Percentiles rank a stretch among this genome's conserved stretches.
Conservation (phyloP, 2,797 vertebrate species). For the Arnoldichthys spilopterus region DNA sequence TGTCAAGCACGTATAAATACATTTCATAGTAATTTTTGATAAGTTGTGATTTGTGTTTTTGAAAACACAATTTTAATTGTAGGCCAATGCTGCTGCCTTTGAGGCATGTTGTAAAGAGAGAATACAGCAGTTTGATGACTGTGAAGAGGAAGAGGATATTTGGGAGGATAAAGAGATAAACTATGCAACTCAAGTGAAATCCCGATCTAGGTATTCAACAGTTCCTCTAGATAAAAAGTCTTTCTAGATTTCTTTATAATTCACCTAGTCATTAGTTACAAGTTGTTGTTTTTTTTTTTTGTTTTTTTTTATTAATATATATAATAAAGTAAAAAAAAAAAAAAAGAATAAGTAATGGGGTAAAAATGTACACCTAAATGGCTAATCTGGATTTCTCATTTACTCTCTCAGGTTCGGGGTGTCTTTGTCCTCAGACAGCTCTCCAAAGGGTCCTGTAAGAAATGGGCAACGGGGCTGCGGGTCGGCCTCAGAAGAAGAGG, state of each 20-base stretch:
- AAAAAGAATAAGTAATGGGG: no score
- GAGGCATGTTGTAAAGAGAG: conserved; percentile 95
- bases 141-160: conserved; percentile 93
- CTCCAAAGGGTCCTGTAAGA: conserved; percentile 80
- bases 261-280: no score
- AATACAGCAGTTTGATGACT: conserved; percentile 94
- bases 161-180: conserved; percentile 94
- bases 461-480: conserved; percentile 77
- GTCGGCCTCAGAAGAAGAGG: conserved; percentile 79
- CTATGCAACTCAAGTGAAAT: conserved; percentile 87
- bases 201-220: conserved; percentile 86
- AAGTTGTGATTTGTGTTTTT: neutral
- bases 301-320: no score
- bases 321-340: no score
- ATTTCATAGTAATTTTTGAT: neutral
- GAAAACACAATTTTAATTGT: conserved; percentile 8
- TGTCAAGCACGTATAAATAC: neutral
- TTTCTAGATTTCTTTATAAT: neutral
- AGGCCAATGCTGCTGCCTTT: conserved; percentile 92
- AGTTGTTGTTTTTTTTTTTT: no score
- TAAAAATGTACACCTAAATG: neutral
- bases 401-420: conserved; percentile 86
- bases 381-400: neutral
- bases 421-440: conserved; percentile 80
- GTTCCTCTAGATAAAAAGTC: neutral